A percentile compares a stretch with the other conserved stretches of the same genome.
Evolutionary conservation across 2,888 invertebrate species (phyloP).

Genomic region (Eupithecia centaureata): DNA sequence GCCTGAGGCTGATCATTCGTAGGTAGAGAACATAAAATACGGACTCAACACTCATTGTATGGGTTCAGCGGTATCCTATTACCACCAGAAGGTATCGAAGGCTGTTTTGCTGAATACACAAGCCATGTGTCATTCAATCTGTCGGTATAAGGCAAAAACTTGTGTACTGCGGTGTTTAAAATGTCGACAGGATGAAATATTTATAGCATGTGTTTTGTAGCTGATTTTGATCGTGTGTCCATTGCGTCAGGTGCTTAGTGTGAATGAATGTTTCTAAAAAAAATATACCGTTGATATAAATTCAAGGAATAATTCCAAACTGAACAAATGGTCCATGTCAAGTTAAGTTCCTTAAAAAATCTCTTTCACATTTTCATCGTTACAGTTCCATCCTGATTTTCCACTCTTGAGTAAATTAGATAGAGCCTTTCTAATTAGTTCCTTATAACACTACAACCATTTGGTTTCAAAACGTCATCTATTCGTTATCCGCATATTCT

Average conservation of each 20-base stretch:
- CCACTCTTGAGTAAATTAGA: background rate
- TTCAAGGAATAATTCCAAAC: too few species aligned
- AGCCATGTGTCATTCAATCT: slow-evolving; percentile 33
- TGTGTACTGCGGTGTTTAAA: slow-evolving; percentile 31
- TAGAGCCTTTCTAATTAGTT: background rate
- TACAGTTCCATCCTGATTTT: background rate
- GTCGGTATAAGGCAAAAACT: slow-evolving; percentile 27
- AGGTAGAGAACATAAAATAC: slow-evolving; percentile 3
- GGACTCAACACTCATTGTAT: slow-evolving; percentile 18
- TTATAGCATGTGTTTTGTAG: slow-evolving; percentile 14
- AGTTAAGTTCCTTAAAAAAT: too few species aligned
- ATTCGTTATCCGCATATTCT: slow-evolving; percentile 10
- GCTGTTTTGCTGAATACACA: slow-evolving; percentile 28
- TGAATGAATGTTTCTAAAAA: background rate
- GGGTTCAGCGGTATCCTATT: slow-evolving; percentile 25
- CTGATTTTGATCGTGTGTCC: slow-evolving; percentile 7
- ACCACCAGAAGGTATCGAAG: slow-evolving; percentile 11
- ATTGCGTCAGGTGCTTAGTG: background rate
- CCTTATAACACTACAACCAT: background rate
- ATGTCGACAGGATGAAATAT: slow-evolving; percentile 23
- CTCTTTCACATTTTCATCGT: background rate
- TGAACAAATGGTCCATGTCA: too few species aligned
- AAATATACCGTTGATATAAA: too few species aligned
- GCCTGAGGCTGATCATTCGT: slow-evolving; percentile 6
- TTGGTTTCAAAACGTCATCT: background rate